Evolutionary conservation across 2,113 vertebrate genomes (phyloP).

Genomic region (Ivindomyrus marchei): DNA sequence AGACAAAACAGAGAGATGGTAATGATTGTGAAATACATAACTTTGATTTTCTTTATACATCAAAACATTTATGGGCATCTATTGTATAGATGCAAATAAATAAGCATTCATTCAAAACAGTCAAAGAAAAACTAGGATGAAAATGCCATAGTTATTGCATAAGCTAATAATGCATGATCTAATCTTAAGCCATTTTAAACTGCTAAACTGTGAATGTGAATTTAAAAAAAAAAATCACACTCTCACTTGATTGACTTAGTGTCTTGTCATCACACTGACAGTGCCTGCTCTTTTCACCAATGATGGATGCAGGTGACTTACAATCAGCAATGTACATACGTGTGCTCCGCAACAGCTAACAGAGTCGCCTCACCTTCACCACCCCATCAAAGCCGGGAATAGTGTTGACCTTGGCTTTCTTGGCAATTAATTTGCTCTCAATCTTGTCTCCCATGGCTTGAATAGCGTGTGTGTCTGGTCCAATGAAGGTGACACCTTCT

Average conservation of each 20-base stretch:
- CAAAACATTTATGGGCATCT: background rate
- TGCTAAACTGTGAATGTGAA: background rate
- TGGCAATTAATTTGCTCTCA: constrained; percentile 94
- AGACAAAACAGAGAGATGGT: background rate
- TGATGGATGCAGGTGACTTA: constrained; percentile 49
- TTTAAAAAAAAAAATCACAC: background rate
- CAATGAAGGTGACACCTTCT: constrained; percentile 86
- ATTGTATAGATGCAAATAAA: background rate
- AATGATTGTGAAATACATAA: background rate
- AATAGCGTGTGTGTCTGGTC: constrained; percentile 85
- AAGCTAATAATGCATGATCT: background rate
- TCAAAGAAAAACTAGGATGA: background rate
- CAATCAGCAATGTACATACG: constrained; percentile 24
- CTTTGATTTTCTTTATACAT: background rate
- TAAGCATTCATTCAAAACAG: background rate
- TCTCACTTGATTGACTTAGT: constrained; percentile 33
- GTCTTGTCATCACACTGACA: constrained; percentile 17
- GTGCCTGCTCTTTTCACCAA: constrained; percentile 43
- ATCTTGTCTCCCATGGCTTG: constrained; percentile 95
- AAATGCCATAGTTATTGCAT: background rate
- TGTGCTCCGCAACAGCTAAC: background rate
- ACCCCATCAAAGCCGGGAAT: constrained; percentile 97
- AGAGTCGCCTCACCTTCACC: constrained; percentile 76
- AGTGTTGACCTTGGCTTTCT: constrained; percentile 89
- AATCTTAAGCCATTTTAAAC: background rate